Evolutionary conservation across 2,888 invertebrate species (phyloP), one percentile per base, ranked within the genome.

Genomic region (Phyllotreta cruciferae): DNA sequence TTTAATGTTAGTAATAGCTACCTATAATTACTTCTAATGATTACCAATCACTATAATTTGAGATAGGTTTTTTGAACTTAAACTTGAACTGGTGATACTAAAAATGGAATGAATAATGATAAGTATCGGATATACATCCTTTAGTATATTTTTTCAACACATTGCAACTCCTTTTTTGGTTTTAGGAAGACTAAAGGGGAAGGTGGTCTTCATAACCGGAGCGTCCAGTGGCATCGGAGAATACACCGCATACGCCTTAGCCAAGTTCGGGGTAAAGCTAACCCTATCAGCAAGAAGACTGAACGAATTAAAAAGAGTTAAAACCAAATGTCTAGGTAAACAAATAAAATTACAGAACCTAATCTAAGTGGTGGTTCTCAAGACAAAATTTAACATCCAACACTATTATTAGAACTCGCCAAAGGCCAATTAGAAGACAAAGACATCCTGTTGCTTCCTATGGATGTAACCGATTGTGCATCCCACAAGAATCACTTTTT

Each of bases 221-320:
- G 91, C 93, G 0, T 93, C 93, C 0, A 90, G 91, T 81, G 93
- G 93, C 9, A 93, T 94, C 66, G 93, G 93, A 1, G 90, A 91
- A 80, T 80, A 85, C 67, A 81, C 91, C 50, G 91, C 92, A 0
- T 83, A 90, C 66, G 84, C 85, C 13, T 79, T 92, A 54, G 89
- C 92, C 0, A 84, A 84, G 72, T 82, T 83, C 73, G 88, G 88
- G 5, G 89, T 87, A 1, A 88, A 87, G 76, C 75, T 93, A 44
- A 85, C 88, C 4, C 74, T 93, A 3, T 86, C 90, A 6, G 90
- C 92, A 0, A 83, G 92, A 55, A 84, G 90, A 63, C 79, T 82
- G 71, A 77, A 82, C 24, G 86, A 89, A 74, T 80, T 93, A 44
- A 83, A 89, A 65, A 78, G 84, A 71, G 91, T 93, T 1, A 89